Evolutionary conservation across 2,797 vertebrate genomes (phyloP).

Genomic region (Poliocrania exsul): DNA sequence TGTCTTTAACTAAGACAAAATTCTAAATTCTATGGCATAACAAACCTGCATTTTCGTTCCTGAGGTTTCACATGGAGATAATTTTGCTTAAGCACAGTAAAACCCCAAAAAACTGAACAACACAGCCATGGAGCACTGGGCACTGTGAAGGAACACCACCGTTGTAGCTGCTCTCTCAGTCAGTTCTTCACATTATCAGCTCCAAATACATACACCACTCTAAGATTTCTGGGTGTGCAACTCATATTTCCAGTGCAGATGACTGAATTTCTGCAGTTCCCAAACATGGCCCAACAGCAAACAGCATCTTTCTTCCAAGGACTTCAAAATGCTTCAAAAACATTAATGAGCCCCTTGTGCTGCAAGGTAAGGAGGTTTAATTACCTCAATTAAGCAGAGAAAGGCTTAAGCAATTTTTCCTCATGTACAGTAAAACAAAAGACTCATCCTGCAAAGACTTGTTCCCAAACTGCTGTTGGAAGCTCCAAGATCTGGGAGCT

Average conservation of each 20-base stretch:
- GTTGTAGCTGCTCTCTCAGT: not conserved
- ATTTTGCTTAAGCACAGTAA: not conserved
- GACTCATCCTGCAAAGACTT: slow-evolving; percentile 45
- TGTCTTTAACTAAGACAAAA: not conserved
- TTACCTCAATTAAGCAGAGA: slow-evolving; percentile 51
- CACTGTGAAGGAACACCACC: not conserved
- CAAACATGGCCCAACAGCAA: slow-evolving; percentile 30
- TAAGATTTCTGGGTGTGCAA: not conserved
- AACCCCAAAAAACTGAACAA: accelerated
- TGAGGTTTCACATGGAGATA: not conserved
- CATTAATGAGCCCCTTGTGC: slow-evolving; percentile 28
- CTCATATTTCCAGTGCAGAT: not conserved
- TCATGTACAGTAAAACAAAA: slow-evolving; percentile 18
- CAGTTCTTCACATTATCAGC: not conserved
- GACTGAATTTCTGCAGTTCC: not conserved
- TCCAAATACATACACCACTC: not conserved
- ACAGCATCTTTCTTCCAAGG: not conserved
- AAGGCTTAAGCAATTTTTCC: slow-evolving; percentile 6
- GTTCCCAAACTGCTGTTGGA: not conserved
- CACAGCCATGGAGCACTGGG: not conserved
- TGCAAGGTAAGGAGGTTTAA: slow-evolving; percentile 54
- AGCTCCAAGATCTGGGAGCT: not conserved
- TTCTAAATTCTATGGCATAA: not conserved
- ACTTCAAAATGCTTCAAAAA: slow-evolving; percentile 48
- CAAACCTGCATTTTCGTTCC: not conserved